These are phyloP conservation scores for Phrynocephalus vlangalii DNA, from an alignment of 2,797 vertebrate genomes.

Conservation along the genomic window DNA sequence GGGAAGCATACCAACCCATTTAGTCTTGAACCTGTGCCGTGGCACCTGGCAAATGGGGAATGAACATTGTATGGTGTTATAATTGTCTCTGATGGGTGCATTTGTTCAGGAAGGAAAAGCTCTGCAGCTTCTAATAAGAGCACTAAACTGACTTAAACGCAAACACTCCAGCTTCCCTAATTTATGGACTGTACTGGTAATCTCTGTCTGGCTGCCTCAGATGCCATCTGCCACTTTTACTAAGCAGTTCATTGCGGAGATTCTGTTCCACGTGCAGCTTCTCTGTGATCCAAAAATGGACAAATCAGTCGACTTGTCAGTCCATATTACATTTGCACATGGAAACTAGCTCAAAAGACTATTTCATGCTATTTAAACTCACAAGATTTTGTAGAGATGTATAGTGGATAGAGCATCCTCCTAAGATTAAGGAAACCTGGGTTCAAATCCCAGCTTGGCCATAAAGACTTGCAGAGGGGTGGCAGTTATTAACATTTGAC, in stretches of 20 bases:
- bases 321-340: not conserved
- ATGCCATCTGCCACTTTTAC: constrained; percentile 18
- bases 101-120: not conserved
- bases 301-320: not conserved
- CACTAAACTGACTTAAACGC: not conserved
- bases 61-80: not conserved
- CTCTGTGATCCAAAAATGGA: not conserved
- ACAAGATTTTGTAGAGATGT: not conserved
- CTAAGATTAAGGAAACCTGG: not conserved
- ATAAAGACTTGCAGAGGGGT: no score
- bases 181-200: constrained; percentile 21
- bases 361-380: not conserved
- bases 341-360: not conserved
- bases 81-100: not conserved
- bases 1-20: no score
- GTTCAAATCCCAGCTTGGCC: no score
- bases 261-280: constrained; percentile 7
- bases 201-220: constrained; percentile 5
- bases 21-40: no score
- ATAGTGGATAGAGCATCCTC: not conserved
- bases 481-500: no score
- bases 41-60: not conserved
- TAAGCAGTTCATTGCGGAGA: not conserved
- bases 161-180: not conserved
- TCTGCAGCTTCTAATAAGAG: not conserved